Base-by-base conservation (phyloP, 2,888 invertebrate genomes). In the Camptogramma bilineatum region DNA sequence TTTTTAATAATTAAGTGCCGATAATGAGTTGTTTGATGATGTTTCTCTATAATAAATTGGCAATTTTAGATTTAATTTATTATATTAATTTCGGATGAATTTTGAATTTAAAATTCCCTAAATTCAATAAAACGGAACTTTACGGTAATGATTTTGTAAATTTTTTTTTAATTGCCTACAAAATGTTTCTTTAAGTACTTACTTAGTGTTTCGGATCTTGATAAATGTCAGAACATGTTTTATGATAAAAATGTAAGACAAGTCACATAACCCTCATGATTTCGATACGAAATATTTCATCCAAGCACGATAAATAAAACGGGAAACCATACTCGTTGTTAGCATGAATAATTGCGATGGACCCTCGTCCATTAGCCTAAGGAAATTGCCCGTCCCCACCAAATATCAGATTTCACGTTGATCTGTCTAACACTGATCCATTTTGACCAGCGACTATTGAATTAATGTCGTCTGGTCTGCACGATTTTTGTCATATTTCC, bases 361-460 rank as follows among this genome's bases (percentile, higher is more conserved):
- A 85, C 88, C 89, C 85, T 84, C 81, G 76, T 90, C 90, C 90
- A 91, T 92, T 91, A 91, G 83, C 70, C 78, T 75, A 83, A 88
- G 87, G 85, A 89, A 87, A 91, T 88, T 90, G 88, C 77, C 84
- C 81, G 77, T 86, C 90, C 90, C 88, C 80, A 77, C 84, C 86
- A 87, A 89, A 91, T 91, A 93, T 93, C 92, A 88, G 86, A 90
- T 92, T 88, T 91, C 92, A 85, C 84, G 88, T 86, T 88, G 87
- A 91, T 91, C 89, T 87, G 82, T 79, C 86, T 88, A 88, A 88
- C 89, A 84, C 84, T 89, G 87, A 92, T 92, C 84, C 83, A 75
- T 83, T 85, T 87, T 81, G 91, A 88, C 86, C 81, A 83, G 87
- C 83, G 86, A 87, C 88, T 88, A 93, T 92, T 84, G 88, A 90